phyloP scores from a whole-genome alignment of 2,888 invertebrate species.

The Leptinotarsa tumamoca region DNA sequence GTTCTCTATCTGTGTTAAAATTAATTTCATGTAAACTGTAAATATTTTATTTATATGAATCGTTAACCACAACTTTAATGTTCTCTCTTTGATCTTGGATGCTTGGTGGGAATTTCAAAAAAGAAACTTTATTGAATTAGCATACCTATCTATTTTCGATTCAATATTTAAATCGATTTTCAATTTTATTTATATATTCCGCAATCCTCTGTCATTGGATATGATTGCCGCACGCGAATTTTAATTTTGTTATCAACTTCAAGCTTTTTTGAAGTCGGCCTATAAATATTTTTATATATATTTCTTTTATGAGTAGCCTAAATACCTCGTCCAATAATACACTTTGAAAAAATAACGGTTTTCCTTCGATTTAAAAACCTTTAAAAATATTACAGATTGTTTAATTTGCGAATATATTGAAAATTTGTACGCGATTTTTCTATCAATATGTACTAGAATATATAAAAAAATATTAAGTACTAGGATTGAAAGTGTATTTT shows the following conservation, averaged over 20 bases:
- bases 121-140: background rate
- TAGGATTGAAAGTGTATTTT: no score
- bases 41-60: constrained; percentile 29
- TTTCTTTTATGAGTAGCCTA: background rate
- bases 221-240: background rate
- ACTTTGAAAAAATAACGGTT: background rate
- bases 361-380: no score
- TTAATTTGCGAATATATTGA: no score
- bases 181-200: constrained; percentile 11
- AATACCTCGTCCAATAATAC: background rate
- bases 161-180: background rate
- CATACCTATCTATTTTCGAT: constrained; percentile 7
- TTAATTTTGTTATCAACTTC: background rate
- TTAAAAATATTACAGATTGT: no score
- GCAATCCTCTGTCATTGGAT: background rate
- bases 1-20: constrained; percentile 21
- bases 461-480: no score
- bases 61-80: constrained; percentile 18
- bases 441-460: no score
- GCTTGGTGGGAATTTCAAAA: background rate
- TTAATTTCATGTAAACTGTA: constrained; percentile 27
- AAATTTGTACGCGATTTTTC: no score
- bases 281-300: background rate
- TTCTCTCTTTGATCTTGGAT: constrained; percentile 21
- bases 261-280: background rate